These are phyloP conservation scores for Struthidea cinerea DNA, from an alignment of 2,113 vertebrate genomes.

Conservation along the genomic window DNA sequence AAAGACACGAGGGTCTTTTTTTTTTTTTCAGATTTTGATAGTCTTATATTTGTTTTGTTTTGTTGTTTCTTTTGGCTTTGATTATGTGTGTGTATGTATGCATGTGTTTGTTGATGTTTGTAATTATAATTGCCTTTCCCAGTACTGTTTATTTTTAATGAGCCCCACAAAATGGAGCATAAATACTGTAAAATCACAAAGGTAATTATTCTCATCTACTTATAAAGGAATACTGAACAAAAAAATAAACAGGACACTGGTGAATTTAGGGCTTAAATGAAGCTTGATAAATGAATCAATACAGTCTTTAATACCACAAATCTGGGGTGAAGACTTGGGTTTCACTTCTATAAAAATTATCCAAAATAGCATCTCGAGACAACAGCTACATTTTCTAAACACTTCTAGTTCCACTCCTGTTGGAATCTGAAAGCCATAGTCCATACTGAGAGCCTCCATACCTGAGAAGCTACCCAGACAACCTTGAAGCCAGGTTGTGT, in stretches of 20 bases:
- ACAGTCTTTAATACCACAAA: not conserved
- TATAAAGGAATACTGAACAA: not conserved
- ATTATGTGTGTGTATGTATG: not conserved
- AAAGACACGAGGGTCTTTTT: not conserved
- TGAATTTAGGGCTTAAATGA: not conserved
- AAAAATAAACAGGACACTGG: not conserved
- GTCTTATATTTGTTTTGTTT: constrained; percentile 12
- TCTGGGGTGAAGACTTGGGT: not conserved
- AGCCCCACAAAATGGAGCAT: constrained; percentile 34
- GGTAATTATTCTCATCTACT: constrained; percentile 39
- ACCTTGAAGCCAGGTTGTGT: not conserved
- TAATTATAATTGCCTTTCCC: constrained; percentile 48
- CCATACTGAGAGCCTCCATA: not conserved
- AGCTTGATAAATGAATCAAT: not conserved
- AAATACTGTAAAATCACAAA: constrained; percentile 33
- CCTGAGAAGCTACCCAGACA: not conserved
- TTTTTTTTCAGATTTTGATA: constrained; percentile 32
- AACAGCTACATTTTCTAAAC: not conserved
- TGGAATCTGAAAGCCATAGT: not conserved
- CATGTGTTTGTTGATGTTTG: constrained; percentile 8
- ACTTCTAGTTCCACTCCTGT: not conserved
- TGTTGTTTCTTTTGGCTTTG: not conserved
- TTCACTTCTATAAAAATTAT: not conserved
- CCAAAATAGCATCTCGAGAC: not conserved
- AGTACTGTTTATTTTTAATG: constrained; percentile 60